These are phyloP conservation scores for Eueremaeus valkanovi DNA, from an alignment of 2,888 invertebrate genomes.

Conservation along the genomic window DNA sequence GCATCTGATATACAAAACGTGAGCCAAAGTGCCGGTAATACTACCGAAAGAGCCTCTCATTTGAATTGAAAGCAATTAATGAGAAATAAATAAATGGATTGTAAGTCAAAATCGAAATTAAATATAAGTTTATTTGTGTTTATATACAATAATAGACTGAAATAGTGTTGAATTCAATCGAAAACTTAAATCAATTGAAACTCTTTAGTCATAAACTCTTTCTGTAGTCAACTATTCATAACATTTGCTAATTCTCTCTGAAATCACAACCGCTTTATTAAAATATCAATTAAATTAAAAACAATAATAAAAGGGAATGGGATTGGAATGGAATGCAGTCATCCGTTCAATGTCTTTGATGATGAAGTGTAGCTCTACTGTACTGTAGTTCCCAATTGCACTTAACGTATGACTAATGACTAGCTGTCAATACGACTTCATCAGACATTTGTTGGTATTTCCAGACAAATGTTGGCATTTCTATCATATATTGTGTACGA, in stretches of 20 bases:
- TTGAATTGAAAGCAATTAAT: background rate
- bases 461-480: background rate
- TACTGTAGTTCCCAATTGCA: constrained; percentile 23
- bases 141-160: background rate
- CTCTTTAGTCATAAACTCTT: constrained; percentile 15
- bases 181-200: background rate
- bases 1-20: background rate
- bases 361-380: background rate
- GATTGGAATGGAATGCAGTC: background rate
- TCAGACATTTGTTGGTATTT: constrained; percentile 27
- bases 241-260: no score
- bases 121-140: constrained; percentile 3
- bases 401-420: constrained; percentile 32
- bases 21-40: background rate
- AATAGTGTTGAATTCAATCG: constrained; percentile 12
- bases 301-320: background rate
- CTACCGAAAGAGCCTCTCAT: no score
- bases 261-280: no score
- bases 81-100: background rate
- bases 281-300: constrained; percentile 14
- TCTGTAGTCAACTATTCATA: no score
- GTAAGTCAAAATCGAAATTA: no score
- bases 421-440: constrained; percentile 20
- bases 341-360: background rate
- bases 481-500: constrained; percentile 4